Conservation (phyloP, 2,888 invertebrate genomes). For the Chelonus formosanus region DNA sequence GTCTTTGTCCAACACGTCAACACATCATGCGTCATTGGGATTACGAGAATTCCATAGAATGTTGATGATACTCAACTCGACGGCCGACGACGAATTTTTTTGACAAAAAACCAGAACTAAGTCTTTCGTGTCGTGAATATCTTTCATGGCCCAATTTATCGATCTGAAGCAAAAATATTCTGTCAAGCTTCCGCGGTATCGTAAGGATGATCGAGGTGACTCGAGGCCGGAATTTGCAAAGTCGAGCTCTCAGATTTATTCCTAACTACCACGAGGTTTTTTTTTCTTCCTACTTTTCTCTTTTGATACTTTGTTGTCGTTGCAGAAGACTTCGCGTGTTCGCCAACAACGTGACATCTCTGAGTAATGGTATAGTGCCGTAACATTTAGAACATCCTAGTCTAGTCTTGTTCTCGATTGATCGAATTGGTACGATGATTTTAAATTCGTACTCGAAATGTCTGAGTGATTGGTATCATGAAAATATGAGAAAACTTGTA, state of each 20-base stretch:
- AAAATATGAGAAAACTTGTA: not conserved
- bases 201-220: slow-evolving; percentile 26
- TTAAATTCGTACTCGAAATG: too few species aligned
- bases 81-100: slow-evolving; percentile 21
- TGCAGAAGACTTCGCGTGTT: slow-evolving; percentile 18
- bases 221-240: slow-evolving; percentile 27
- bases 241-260: slow-evolving; percentile 24
- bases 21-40: slow-evolving; percentile 50
- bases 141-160: slow-evolving; percentile 16
- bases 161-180: slow-evolving; percentile 26
- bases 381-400: not conserved
- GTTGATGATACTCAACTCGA: slow-evolving; percentile 7
- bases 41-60: slow-evolving; percentile 48
- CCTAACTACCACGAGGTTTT: slow-evolving; percentile 26
- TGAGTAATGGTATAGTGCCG: slow-evolving; percentile 23
- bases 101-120: not conserved
- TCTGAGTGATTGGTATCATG: not conserved
- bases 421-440: not conserved
- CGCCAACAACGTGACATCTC: slow-evolving; percentile 12
- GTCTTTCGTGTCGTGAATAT: slow-evolving; percentile 24
- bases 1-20: too few species aligned
- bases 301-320: not conserved
- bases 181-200: slow-evolving; percentile 19
- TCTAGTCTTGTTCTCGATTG: not conserved
- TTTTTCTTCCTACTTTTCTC: slow-evolving; percentile 21